Conservation (phyloP, 2,888 invertebrate genomes). For the Sphaerophoria taeniata region DNA sequence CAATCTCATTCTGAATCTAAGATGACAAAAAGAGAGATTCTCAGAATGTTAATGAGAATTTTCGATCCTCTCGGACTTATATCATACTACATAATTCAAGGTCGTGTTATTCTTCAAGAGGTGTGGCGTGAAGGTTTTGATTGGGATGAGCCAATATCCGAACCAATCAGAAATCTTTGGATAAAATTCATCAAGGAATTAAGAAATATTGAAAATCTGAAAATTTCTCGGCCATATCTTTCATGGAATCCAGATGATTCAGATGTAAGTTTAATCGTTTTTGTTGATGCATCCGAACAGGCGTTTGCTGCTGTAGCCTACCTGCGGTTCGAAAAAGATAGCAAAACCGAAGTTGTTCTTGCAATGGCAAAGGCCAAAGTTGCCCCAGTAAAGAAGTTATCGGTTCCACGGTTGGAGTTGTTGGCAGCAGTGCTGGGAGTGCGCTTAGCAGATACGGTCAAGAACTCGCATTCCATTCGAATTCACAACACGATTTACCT, state of each 20-base stretch:
- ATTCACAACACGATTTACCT: background rate
- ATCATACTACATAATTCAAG: conserved; percentile 29
- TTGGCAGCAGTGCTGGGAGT: conserved; percentile 19
- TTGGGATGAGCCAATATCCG: conserved; percentile 16
- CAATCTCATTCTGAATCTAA: no score
- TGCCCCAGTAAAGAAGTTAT: conserved; percentile 20
- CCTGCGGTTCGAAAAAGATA: background rate
- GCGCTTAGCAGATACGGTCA: background rate
- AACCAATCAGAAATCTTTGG: background rate
- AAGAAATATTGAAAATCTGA: background rate
- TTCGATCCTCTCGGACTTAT: conserved; percentile 30
- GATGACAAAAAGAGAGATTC: conserved; percentile 7
- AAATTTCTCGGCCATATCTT: conserved; percentile 11
- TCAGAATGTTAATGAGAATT: conserved; percentile 12
- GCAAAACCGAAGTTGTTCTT: background rate
- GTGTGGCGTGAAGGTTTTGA: conserved; percentile 38
- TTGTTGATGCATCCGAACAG: conserved; percentile 1
- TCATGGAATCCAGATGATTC: conserved; percentile 22
- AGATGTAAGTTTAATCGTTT: background rate
- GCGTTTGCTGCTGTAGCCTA: conserved; percentile 20
- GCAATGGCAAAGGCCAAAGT: conserved; percentile 6
- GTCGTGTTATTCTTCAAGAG: conserved; percentile 17
- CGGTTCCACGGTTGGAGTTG: conserved; percentile 7
- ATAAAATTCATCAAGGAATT: conserved; percentile 11
- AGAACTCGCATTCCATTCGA: background rate